Conservation (phyloP, 1,140 invertebrate species). For the Vanessa tameamea region DNA sequence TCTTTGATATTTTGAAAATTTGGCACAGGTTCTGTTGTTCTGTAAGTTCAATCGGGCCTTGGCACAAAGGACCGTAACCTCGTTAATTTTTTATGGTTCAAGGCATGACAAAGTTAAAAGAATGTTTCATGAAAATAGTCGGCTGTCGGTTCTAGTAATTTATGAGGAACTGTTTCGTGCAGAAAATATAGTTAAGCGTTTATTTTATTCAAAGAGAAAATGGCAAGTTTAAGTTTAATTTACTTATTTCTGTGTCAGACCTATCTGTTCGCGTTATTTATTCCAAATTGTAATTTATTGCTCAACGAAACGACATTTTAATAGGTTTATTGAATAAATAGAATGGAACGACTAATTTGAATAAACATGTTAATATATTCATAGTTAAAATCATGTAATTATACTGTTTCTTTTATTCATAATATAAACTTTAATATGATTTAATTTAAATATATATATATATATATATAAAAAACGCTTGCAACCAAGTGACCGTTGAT, state of each 20-base stretch:
- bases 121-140: constrained; percentile 42
- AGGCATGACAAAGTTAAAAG: constrained; percentile 37
- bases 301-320: constrained; percentile 4
- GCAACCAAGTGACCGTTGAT: too few relatives aligned
- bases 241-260: constrained; percentile 19
- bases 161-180: constrained; percentile 30
- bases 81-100: constrained; percentile 41
- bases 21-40: constrained; percentile 31
- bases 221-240: constrained; percentile 17
- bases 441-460: too few relatives aligned
- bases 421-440: too few relatives aligned
- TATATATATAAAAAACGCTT: too few relatives aligned
- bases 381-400: too few relatives aligned
- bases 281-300: constrained; percentile 8
- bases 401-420: too few relatives aligned
- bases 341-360: not conserved
- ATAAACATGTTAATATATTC: not conserved
- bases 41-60: constrained; percentile 36
- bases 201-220: constrained; percentile 4
- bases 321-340: not conserved
- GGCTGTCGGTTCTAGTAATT: constrained; percentile 29
- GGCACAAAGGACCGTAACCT: constrained; percentile 39
- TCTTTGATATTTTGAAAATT: constrained; percentile 31
- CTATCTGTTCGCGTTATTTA: constrained; percentile 7
- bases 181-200: constrained; percentile 15